These are phyloP conservation scores for Oryzias celebensis DNA, from an alignment of 2,113 vertebrate species.

Conservation along the genomic window DNA sequence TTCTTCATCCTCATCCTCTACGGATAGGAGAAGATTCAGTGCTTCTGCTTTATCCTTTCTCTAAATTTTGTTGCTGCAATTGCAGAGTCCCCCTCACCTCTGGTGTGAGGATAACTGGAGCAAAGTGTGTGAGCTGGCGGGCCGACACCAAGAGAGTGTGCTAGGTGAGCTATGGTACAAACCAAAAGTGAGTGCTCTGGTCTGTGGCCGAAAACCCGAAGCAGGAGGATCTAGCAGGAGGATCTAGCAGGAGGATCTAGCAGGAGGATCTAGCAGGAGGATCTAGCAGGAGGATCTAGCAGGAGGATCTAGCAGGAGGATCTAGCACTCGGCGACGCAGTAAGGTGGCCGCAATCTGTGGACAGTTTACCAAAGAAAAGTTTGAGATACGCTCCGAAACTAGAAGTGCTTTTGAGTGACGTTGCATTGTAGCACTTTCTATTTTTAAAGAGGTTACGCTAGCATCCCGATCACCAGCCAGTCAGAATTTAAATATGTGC, in stretches of 20 bases:
- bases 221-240: neutral
- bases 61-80: neutral
- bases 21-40: neutral
- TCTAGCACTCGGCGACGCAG: neutral
- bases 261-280: too few relatives aligned
- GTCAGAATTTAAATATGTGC: neutral
- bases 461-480: neutral
- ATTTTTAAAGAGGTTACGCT: neutral
- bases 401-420: neutral
- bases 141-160: neutral
- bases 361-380: neutral
- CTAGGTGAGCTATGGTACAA: neutral
- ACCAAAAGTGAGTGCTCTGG: neutral
- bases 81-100: neutral
- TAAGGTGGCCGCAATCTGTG: neutral
- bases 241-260: too few relatives aligned
- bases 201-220: neutral
- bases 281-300: too few relatives aligned
- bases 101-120: neutral
- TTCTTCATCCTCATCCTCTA: slow-evolving; percentile 20
- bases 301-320: too few relatives aligned
- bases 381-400: neutral
- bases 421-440: neutral
- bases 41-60: neutral
- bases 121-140: neutral